Conservation (phyloP, 2,113 vertebrate genomes). For the Toxotes jaculatrix region DNA sequence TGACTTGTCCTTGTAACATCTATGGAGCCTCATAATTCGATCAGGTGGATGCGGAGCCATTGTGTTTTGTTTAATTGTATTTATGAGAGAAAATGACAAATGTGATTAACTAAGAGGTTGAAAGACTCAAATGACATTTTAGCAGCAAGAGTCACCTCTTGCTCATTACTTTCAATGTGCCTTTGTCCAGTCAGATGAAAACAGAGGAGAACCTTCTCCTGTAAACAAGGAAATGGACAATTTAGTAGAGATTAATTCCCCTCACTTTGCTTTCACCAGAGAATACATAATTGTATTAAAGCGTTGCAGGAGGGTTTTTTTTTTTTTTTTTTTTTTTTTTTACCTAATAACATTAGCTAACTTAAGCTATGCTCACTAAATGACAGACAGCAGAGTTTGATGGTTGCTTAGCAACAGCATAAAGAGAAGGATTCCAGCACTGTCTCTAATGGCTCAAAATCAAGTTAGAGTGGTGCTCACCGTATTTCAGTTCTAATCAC, state of each 20-base stretch:
- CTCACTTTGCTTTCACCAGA: neutral
- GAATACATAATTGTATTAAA: neutral
- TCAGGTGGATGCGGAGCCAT: neutral
- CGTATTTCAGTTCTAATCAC: constrained; percentile 7
- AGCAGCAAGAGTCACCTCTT: neutral
- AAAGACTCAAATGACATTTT: neutral
- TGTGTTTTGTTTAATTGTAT: neutral
- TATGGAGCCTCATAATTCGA: neutral
- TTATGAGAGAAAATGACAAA: neutral
- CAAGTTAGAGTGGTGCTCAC: neutral
- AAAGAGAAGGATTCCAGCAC: neutral
- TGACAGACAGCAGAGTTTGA: neutral
- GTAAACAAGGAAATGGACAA: neutral
- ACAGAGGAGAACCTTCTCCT: neutral
- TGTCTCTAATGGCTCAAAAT: neutral
- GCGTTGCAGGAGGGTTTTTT: too few relatives aligned
- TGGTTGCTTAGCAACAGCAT: constrained; percentile 23
- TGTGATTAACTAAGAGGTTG: neutral
- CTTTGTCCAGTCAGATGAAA: neutral
- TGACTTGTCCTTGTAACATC: neutral
- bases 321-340: too few relatives aligned
- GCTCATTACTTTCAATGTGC: neutral
- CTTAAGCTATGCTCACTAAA: neutral
- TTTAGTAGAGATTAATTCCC: neutral
- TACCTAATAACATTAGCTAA: neutral